Conservation (phyloP, 2,888 invertebrate genomes). For the Blastobasis adustella region DNA sequence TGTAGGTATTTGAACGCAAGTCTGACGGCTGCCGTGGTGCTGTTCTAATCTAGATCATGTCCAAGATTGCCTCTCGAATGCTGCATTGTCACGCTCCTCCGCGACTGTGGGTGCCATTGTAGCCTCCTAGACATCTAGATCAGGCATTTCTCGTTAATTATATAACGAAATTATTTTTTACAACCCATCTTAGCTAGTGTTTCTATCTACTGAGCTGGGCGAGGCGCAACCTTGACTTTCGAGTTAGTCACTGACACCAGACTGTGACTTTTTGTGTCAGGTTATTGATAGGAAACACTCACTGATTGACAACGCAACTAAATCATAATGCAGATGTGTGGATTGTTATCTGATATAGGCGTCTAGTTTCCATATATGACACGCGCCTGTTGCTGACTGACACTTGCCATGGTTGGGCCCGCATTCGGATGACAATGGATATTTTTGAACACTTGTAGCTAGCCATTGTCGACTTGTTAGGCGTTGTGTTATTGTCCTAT, state of each 20-base stretch:
- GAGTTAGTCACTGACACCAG: conserved; percentile 32
- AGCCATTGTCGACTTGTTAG: conserved; percentile 37
- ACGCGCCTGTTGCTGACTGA: conserved; percentile 40
- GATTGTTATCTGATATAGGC: conserved; percentile 58
- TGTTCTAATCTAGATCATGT: conserved; percentile 67
- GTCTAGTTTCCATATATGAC: conserved; percentile 49
- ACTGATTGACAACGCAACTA: conserved; percentile 54
- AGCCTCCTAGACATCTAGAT: conserved; percentile 53
- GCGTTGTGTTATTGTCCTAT: conserved; percentile 38
- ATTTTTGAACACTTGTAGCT: conserved; percentile 23
- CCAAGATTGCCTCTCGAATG: conserved; percentile 61
- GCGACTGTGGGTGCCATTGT: conserved; percentile 56
- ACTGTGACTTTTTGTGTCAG: conserved; percentile 33
- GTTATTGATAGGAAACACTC: conserved; percentile 36
- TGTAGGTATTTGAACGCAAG: conserved; percentile 57
- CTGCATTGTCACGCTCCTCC: conserved; percentile 59
- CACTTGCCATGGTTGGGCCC: conserved; percentile 32
- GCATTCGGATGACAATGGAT: conserved; percentile 45
- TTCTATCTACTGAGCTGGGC: conserved; percentile 21
- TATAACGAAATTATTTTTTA: conserved; percentile 41
- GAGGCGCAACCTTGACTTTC: conserved; percentile 40
- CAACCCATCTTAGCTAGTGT: conserved; percentile 19
- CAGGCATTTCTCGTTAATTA: conserved; percentile 62
- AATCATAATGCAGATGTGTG: conserved; percentile 53
- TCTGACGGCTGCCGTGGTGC: conserved; percentile 54